phyloP scores from a whole-genome alignment of 2,888 invertebrate species.

The Blastobasis adustella region DNA sequence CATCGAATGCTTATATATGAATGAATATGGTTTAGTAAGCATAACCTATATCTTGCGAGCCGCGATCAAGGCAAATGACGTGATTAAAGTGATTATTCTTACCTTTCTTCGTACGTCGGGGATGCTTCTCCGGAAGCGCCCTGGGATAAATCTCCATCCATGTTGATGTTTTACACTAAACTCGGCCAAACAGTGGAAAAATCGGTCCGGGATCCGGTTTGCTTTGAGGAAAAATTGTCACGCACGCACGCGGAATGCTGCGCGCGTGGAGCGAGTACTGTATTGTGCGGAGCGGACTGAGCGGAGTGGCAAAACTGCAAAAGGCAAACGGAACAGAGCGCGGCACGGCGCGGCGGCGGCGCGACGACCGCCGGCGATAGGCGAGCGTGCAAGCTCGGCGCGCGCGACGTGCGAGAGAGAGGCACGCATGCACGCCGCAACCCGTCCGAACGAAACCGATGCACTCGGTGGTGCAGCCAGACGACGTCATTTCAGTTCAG shows the following conservation, averaged over 20 bases:
- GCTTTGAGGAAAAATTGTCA: conserved; percentile 29
- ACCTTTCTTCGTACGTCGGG: conserved; percentile 59
- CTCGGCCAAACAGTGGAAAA: too few species aligned
- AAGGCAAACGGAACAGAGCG: neutral
- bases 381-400: neutral
- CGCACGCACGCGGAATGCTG: conserved; percentile 19
- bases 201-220: conserved; percentile 9
- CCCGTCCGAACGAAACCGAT: neutral
- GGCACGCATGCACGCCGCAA: neutral
- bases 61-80: neutral
- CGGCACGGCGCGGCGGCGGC: neutral
- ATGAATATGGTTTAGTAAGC: too few species aligned
- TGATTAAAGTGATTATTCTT: conserved; percentile 19
- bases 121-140: conserved; percentile 51
- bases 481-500: too few species aligned
- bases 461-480: too few species aligned
- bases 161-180: conserved; percentile 15
- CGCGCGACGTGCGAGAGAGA: neutral
- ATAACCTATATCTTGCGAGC: too few species aligned
- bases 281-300: conserved; percentile 21
- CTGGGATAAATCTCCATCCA: conserved; percentile 60
- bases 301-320: neutral
- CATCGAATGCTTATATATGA: too few species aligned
- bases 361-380: neutral
- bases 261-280: conserved; percentile 35